Base-by-base conservation (phyloP, 2,888 invertebrate species). In the Metalampra italica region DNA sequence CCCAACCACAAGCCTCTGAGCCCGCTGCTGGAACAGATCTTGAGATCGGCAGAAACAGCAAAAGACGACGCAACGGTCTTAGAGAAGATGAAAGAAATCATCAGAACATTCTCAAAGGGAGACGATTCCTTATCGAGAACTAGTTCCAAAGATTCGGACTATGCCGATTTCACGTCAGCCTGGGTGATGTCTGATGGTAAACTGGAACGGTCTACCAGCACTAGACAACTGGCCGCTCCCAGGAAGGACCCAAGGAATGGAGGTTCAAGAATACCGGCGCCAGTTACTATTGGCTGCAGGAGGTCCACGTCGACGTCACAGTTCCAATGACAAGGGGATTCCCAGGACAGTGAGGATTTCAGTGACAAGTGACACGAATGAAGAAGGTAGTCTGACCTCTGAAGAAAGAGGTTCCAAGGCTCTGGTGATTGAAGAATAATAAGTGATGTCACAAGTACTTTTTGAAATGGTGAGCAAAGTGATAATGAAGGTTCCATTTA, bases 131-230 rank as follows among this genome's bases (percentile, higher is more conserved):
- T 89, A 57, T 87, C 87, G 1, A 72, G 91, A 49, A 83, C 90
- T 38, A 85, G 91, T 51, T 91, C 85, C 3, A 91, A 91, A 42
- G 85, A 91, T 49, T 91, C 92, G 1, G 91, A 92, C 45, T 93
- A 92, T 44, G 91, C 93, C 56, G 93, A 94, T 57, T 92, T 93
- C 70, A 93, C 94, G 7, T 91, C 92, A 29, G 93, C 93, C 9
- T 93, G 94, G 94, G 93, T 94, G 30, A 93, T 93, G 81, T 93
- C 92, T 56, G 93, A 93, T 71, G 93, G 93, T 0, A 92, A 92
- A 56, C 74, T 93, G 44, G 92, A 92, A 57, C 78, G 92, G 46
- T 91, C 91, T 12, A 91, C 90, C 39, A 92, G 91, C 52, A 92
- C 89, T 5, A 75, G 88, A 52, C 89, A 90, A 59, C 56, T 90